phyloP scores from a whole-genome alignment of 92 coral and sea anemone species.

The Palythoa grandis region DNA sequence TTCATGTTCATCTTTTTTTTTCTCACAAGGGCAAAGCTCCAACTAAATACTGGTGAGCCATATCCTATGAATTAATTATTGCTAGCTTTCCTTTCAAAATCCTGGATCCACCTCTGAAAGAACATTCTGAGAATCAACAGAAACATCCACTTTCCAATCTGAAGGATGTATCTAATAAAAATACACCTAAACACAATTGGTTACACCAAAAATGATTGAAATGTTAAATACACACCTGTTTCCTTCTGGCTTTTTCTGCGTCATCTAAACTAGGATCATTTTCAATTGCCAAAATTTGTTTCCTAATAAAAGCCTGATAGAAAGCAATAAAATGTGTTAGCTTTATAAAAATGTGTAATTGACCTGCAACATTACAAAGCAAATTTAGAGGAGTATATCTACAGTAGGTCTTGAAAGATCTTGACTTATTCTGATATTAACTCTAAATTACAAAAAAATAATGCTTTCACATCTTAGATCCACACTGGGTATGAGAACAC shows the following conservation, averaged over 20 bases:
- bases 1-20: too few relatives aligned
- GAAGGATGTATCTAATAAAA: background rate
- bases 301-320: constrained; percentile 79
- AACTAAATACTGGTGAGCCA: too few relatives aligned
- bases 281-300: constrained; percentile 91
- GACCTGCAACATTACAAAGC: background rate
- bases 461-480: too few relatives aligned
- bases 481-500: too few relatives aligned
- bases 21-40: too few relatives aligned
- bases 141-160: too few relatives aligned
- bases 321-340: background rate
- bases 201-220: background rate
- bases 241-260: constrained; percentile 90
- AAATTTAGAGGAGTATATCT: background rate
- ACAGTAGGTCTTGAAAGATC: too few relatives aligned
- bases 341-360: background rate
- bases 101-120: too few relatives aligned
- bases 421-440: background rate
- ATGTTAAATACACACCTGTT: constrained; percentile 70
- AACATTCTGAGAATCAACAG: too few relatives aligned
- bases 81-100: too few relatives aligned
- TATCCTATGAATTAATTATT: too few relatives aligned
- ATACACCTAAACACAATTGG: background rate
- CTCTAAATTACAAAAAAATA: too few relatives aligned
- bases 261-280: constrained; percentile 97